A percentile compares a stretch with the other conserved stretches of the same genome.
These are phyloP conservation scores for Manis pentadactyla DNA, from an alignment of 2,797 vertebrate genomes.

Conservation along the genomic window DNA sequence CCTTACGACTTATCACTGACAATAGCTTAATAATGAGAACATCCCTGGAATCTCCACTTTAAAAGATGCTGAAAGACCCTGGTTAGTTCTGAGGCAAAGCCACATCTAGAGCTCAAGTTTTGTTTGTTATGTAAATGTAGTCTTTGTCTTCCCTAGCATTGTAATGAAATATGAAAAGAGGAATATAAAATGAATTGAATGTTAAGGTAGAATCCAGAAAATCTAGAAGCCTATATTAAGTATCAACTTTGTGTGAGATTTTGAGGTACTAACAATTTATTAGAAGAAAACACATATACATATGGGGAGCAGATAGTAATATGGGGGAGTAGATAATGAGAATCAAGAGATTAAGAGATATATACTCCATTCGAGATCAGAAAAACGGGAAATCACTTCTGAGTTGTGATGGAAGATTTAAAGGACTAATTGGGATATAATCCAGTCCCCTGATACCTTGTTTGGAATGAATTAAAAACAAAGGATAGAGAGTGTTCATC, in stretches of 20 bases:
- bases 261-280: neutral
- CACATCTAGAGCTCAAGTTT: neutral
- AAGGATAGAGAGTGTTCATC: neutral
- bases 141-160: neutral
- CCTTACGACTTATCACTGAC: neutral
- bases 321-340: neutral
- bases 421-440: neutral
- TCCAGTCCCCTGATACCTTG: neutral
- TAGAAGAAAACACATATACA: neutral
- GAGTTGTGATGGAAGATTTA: neutral
- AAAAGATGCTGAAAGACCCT: neutral
- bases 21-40: neutral
- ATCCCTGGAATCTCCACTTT: neutral
- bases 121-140: neutral
- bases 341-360: neutral
- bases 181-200: neutral
- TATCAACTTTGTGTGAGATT: constrained; percentile 16
- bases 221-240: neutral
- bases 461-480: neutral
- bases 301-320: neutral
- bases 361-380: neutral
- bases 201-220: neutral
- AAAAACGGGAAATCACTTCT: neutral
- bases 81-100: neutral
- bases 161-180: neutral